Evolutionary conservation across 2,888 invertebrate species (phyloP), one percentile per base, ranked within the genome.

Genomic region (Drosophila kokeensis): DNA sequence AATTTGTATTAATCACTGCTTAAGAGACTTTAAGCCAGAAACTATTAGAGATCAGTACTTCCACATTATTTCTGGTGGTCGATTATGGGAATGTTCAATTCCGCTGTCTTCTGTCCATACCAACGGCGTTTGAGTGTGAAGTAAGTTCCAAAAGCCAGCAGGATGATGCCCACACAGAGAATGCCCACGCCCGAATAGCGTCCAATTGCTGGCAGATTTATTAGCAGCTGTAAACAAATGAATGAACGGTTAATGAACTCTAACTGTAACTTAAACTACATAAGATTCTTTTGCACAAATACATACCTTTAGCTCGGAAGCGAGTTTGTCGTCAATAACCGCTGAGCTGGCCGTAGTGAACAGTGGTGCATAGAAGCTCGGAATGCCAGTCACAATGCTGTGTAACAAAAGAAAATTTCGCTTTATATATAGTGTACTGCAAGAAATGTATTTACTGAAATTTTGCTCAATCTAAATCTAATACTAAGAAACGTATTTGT

Each of bases 351-450:
- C 76, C 0, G 84, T 87, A 4, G 84, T 74, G 49, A 92, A 92
- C n/a, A 92, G 66, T 3, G 92, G 92, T 0, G 87, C 92, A 83
- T 90, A 92, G 55, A 92, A 92, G 0, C 81, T 78, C 0, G 81
- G 87, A 4, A 92, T 68, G 10, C 59, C 74, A 5, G 68, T 87
- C 4, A 92, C 48, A 52, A 92, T 89, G 58, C 91, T 91, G 52
- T 21, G 27, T 58, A 24, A 29, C 69, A 36, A 29, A 3, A 18
- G 24, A 1, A 15, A 0, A 27, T 53, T 32, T 18, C 18, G 10
- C 5, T 34, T 45, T 10, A 21, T 68, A n/a, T 36, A 2, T 13
- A 13, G 21, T 11, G 10, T 1, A 6, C 2, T 10, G 13, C 10
- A 11, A 5, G 21, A 45, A 8, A 24, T 24, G 15, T 24, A 45